These are phyloP conservation scores for Nyctibius bracteatus DNA, from an alignment of 2,113 vertebrate species.

Conservation along the genomic window DNA sequence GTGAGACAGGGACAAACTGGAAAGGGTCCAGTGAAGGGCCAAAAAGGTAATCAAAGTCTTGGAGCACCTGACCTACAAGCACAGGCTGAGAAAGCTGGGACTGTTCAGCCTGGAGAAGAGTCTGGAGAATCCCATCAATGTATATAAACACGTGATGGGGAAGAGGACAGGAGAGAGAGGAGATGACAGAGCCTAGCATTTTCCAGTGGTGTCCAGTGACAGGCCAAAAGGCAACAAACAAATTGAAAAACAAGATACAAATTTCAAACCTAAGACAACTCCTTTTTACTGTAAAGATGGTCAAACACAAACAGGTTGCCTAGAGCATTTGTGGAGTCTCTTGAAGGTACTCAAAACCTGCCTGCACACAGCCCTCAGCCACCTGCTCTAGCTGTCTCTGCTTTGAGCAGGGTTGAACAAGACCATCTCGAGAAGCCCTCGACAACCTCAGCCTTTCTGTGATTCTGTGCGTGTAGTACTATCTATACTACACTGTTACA, in stretches of 20 bases:
- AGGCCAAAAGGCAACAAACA: not conserved
- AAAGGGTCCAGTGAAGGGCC: not conserved
- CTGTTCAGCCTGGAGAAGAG: not conserved
- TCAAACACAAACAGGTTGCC: not conserved
- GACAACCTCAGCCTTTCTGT: not conserved
- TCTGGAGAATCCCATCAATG: not conserved
- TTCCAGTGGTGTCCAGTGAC: not conserved
- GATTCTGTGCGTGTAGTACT: not conserved
- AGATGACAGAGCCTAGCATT: too few relatives aligned
- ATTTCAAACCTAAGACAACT: not conserved
- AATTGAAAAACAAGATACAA: accelerated
- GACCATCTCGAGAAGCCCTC: not conserved
- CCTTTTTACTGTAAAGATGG: not conserved
- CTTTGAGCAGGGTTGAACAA: not conserved
- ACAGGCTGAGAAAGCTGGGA: not conserved
- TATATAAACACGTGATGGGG: not conserved
- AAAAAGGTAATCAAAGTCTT: not conserved
- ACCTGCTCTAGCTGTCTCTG: not conserved
- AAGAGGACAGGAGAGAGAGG: not conserved
- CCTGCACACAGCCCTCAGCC: too few relatives aligned
- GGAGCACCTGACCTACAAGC: not conserved
- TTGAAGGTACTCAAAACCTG: not conserved
- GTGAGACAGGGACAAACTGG: not conserved
- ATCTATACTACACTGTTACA: not conserved
- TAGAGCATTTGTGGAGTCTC: not conserved